Evolutionary conservation across 1,140 invertebrate species (phyloP), one percentile per base, ranked within the genome.

Genomic region (Drosophila carrolli): DNA sequence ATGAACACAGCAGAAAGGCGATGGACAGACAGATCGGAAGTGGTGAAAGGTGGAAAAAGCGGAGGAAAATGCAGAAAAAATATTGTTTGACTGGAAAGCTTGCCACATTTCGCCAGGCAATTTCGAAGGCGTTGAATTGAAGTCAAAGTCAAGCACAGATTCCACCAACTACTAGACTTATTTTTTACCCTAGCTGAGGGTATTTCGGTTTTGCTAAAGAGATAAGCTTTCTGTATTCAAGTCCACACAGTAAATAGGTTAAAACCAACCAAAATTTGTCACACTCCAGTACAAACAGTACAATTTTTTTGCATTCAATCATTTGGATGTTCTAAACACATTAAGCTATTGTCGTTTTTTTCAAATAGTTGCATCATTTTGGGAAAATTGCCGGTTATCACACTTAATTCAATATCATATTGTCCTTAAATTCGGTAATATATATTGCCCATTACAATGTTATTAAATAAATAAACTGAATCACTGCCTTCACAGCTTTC

Each of bases 61-160:
- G 54, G 11, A 23, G 29, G 9, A 19, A 9, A 6, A 10, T 3
- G 13, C 1, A 23, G 11, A n/a, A 29, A 32, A 54, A 29, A 40
- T 40, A 44, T 47, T 44, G 51, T 29, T 38, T 47, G 47, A 6
- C n/a, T 14, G 29, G 27, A 11, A n/a, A 14, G 29, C 29, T 9
- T 38, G 35, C 68, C 73, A 27, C 27, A 10, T 35, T 60, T 16
- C 40, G 58, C 74, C 62, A 51, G 55, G 81, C 80, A 84, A 83
- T 84, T 84, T 62, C 59, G 55, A 80, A 79, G 76, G 81, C 81
- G 77, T 78, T 78, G 78, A 81, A 75, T 85, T 73, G 73, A 63
- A 80, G 74, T 75, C 73, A 81, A 81, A 81, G 82, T 82, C 83
- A 76, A 76, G 75, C 82, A 50, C 65, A 78, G 65, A 68, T 74